Evolutionary conservation across 2,888 invertebrate genomes (phyloP).

Genomic region (Malthinus seriepunctatus): DNA sequence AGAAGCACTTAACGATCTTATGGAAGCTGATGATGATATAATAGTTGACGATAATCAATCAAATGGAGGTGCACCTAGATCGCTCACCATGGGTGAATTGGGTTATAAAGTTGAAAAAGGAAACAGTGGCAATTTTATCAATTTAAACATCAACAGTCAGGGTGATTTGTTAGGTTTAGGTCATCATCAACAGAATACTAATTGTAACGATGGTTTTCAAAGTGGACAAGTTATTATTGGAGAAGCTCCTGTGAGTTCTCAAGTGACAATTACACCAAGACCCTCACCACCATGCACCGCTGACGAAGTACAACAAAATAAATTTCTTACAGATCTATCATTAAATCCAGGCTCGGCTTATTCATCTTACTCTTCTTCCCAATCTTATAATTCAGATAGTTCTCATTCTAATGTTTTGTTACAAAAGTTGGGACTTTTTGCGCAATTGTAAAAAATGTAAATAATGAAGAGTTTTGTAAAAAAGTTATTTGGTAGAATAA

Average conservation of each 20-base stretch:
- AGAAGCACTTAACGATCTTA: slow-evolving; percentile 43
- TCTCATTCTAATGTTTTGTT: slow-evolving; percentile 6
- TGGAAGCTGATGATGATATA: slow-evolving; percentile 26
- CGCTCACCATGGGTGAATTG: slow-evolving; percentile 32
- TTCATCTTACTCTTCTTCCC: background rate
- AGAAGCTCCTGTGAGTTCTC: slow-evolving; percentile 27
- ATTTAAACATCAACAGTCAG: background rate
- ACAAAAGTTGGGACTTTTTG: background rate
- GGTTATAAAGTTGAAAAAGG: background rate
- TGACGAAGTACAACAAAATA: slow-evolving; percentile 20
- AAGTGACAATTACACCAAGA: slow-evolving; percentile 25
- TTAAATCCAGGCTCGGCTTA: background rate
- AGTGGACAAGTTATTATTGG: slow-evolving; percentile 42
- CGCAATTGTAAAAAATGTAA: no score
- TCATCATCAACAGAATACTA: background rate
- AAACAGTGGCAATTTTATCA: background rate
- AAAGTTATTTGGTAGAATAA: no score
- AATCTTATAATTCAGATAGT: background rate
- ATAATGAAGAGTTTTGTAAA: no score
- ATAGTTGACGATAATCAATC: slow-evolving; percentile 34
- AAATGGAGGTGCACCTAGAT: slow-evolving; percentile 10
- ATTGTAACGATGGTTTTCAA: slow-evolving; percentile 38
- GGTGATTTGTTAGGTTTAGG: no score
- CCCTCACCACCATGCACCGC: slow-evolving; percentile 13
- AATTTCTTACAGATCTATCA: slow-evolving; percentile 6